These are phyloP conservation scores for Nebria brevicollis DNA, from an alignment of 2,888 invertebrate genomes.

Conservation along the genomic window DNA sequence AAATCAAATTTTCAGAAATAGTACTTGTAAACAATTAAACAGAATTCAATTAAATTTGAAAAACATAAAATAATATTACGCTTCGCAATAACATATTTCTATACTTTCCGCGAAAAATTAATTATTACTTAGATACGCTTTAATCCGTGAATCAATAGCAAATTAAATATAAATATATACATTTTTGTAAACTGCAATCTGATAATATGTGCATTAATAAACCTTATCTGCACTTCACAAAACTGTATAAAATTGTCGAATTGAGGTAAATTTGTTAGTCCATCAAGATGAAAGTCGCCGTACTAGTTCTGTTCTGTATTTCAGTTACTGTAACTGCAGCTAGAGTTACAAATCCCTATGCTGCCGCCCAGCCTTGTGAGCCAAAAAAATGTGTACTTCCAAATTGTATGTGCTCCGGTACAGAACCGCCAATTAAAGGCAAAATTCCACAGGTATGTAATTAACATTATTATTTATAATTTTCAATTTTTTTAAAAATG, in stretches of 20 bases:
- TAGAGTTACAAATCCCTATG: not conserved
- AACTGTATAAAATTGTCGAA: not conserved
- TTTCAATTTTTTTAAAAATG: not conserved
- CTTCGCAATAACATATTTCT: not conserved
- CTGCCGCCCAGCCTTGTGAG: conserved; percentile 3
- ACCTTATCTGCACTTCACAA: not conserved
- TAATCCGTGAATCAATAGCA: not conserved
- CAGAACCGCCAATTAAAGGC: conserved; percentile 2
- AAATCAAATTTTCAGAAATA: not conserved
- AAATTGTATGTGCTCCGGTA: conserved; percentile 9
- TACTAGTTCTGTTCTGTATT: not conserved
- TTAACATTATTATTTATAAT: not conserved
- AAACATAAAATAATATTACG: not conserved
- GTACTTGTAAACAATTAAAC: not conserved
- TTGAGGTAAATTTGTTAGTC: not conserved
- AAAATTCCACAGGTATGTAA: conserved; percentile 27
- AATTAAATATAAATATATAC: not conserved
- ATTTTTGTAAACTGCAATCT: not conserved
- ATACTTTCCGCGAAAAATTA: not conserved
- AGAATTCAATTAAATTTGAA: not conserved
- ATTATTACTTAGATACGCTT: not conserved
- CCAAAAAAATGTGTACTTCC: conserved; percentile 12
- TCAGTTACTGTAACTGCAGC: not conserved
- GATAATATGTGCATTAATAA: not conserved
- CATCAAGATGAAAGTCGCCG: conserved; percentile 10